A percentile compares a stretch with the other conserved stretches of the same genome.
These are phyloP conservation scores for Rhinogobio ventralis DNA, from an alignment of 2,797 vertebrate species.

Conservation along the genomic window DNA sequence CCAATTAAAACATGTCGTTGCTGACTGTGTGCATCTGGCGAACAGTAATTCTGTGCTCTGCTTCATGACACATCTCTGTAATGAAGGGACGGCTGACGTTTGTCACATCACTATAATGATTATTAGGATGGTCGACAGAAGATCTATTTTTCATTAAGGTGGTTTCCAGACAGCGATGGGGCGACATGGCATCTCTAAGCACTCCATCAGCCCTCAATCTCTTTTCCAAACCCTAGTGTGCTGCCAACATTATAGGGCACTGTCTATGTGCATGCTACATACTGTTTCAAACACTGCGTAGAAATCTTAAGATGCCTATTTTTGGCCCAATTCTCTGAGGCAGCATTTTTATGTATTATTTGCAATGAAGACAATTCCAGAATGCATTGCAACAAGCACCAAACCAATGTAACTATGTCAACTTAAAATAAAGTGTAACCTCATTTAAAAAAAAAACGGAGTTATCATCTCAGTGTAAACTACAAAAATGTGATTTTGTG, in stretches of 20 bases:
- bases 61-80: constrained; percentile 1
- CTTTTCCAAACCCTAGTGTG: neutral
- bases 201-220: neutral
- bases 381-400: constrained; percentile 1
- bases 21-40: neutral
- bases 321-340: neutral
- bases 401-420: no score
- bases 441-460: no score
- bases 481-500: neutral
- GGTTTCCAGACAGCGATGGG: neutral
- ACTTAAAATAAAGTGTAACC: no score
- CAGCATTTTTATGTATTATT: neutral
- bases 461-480: neutral
- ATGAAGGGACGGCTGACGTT: neutral
- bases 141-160: constrained; percentile 22
- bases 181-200: neutral
- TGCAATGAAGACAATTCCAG: neutral
- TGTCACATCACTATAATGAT: constrained; percentile 10
- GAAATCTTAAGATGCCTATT: neutral
- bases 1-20: constrained; percentile 13
- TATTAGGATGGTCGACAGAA: constrained; percentile 16
- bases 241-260: neutral
- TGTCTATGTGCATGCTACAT: neutral
- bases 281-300: neutral
- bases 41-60: neutral